Conservation (phyloP, 2,888 invertebrate genomes). For the Elysia crispata region DNA sequence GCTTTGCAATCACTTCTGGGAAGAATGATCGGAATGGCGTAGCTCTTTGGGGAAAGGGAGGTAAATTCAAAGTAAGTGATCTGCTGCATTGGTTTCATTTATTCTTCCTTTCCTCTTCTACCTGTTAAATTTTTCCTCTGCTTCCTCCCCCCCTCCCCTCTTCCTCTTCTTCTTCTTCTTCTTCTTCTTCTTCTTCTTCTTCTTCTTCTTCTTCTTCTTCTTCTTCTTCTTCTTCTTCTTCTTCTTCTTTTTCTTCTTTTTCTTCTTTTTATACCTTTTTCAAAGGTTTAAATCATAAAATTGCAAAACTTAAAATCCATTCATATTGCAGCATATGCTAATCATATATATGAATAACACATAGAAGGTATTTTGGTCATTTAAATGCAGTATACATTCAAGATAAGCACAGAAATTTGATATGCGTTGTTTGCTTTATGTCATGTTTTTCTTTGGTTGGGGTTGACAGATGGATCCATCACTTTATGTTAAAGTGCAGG, state of each 20-base stretch:
- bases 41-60: constrained; percentile 88
- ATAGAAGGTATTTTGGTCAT: too few species aligned
- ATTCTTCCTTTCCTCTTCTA: background rate
- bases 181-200: constrained; percentile 5
- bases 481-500: constrained; percentile 85
- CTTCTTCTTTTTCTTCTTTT: constrained; percentile 29
- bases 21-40: constrained; percentile 85
- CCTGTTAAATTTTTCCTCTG: background rate
- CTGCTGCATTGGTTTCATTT: background rate
- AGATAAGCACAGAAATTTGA: too few species aligned
- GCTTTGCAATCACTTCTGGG: constrained; percentile 83
- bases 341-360: too few species aligned
- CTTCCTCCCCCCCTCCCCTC: background rate
- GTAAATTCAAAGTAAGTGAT: constrained; percentile 82
- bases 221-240: too few species aligned
- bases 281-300: background rate
- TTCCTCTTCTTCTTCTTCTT: constrained; percentile 21
- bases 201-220: constrained; percentile 18
- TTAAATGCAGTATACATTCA: too few species aligned
- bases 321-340: too few species aligned
- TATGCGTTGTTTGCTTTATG: too few species aligned
- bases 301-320: too few species aligned
- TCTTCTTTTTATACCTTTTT: background rate
- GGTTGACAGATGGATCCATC: constrained; percentile 79
- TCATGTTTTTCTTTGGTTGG: too few species aligned